Base-by-base conservation (phyloP, 2,113 vertebrate genomes). In the Saguinus imperator region DNA sequence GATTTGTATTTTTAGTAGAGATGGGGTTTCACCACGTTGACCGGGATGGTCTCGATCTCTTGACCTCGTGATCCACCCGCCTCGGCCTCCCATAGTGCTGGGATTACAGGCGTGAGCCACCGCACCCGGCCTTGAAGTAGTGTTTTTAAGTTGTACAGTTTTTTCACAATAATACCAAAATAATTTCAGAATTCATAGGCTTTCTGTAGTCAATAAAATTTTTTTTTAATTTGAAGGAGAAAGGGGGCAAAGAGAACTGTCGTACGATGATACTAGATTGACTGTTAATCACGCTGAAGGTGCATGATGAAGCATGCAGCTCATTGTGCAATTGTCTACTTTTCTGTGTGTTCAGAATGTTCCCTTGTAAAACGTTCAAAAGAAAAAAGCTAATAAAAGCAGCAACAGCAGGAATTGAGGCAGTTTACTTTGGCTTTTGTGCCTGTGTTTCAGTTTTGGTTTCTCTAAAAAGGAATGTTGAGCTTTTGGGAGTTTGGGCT, bases 261-360 rank as follows among this genome's bases (percentile, higher is more conserved):
- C 37, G 40, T 1, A 8, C 1, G 43, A 3, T 8, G 55, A 50
- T 6, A 5, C 16, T 11, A 13, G 25, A 18, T 20, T 12, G 61
- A 35, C 8, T 23, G 18, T 8, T 25, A 13, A 16, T 68, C 21
- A 10, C 18, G 37, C 9, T 66, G 20, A n/a, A 25, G 35, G 5
- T 40, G 3, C 6, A 1, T 8, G 23, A 9, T 35, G 35, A 32
- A 8, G 21, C 17, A 0, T 57, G 50, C 8, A 21, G 61, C 8
- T 50, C 7, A 12, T 66, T 11, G 1, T 35, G 8, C 10, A 40
- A 1, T 52, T 61, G 1, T 27, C 52, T 11, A 1, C n/a, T 4
- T 84, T 3, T 17, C 21, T 68, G 5, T 29, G 0, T 45, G 17
- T 29, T 76, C 72, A 61, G 50, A 72, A 14, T 13, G 18, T n/a